A percentile compares a stretch with the other conserved stretches of the same genome.
Conservation (phyloP, 1,140 invertebrate genomes). For the Drosophila sp. region DNA sequence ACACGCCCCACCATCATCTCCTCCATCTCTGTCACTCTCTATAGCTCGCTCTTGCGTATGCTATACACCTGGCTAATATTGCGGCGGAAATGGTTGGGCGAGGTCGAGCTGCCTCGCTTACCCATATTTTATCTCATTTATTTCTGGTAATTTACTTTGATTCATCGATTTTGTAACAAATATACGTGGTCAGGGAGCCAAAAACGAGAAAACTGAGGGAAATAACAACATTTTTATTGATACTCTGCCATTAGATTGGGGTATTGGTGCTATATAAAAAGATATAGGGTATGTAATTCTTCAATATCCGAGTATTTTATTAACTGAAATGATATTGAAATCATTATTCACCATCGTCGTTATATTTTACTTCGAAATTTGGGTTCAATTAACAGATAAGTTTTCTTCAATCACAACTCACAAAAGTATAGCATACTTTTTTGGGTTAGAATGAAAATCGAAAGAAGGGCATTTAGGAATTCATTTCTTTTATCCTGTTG, state of each 20-base stretch:
- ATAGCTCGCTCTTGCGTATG: slow-evolving; percentile 39
- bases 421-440: not conserved
- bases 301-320: too few species aligned
- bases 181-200: slow-evolving; percentile 29
- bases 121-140: slow-evolving; percentile 81
- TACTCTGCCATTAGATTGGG: slow-evolving; percentile 28
- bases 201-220: slow-evolving; percentile 22
- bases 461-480: not conserved
- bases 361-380: too few species aligned
- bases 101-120: slow-evolving; percentile 36
- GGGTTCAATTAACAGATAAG: slow-evolving; percentile 8
- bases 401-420: too few species aligned
- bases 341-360: too few species aligned
- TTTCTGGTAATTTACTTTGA: slow-evolving; percentile 81
- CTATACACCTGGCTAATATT: slow-evolving; percentile 40
- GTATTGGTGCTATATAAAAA: slow-evolving; percentile 22
- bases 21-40: slow-evolving; percentile 19
- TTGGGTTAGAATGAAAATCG: not conserved
- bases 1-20: slow-evolving; percentile 17
- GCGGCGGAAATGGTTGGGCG: slow-evolving; percentile 25
- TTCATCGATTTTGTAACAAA: slow-evolving; percentile 79
- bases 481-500: not conserved
- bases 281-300: too few species aligned
- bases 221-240: slow-evolving; percentile 59
- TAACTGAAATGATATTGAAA: too few species aligned